Evolutionary conservation across 2,888 invertebrate genomes (phyloP).

Genomic region (Cerceris rybyensis): DNA sequence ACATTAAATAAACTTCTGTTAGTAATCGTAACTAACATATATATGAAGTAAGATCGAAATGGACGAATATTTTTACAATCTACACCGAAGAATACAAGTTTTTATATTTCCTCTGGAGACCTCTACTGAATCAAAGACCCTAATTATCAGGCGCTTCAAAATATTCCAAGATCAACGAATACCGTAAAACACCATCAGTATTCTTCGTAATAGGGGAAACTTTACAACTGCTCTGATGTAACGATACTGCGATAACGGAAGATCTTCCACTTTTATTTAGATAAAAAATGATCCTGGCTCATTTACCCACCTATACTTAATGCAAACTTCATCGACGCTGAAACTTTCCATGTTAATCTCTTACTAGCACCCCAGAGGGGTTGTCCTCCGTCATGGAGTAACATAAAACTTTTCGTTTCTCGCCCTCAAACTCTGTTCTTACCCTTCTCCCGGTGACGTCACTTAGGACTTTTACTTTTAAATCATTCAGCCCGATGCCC

Average conservation of each 20-base stretch:
- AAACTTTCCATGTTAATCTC: slow-evolving; percentile 74
- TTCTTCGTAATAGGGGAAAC: not conserved
- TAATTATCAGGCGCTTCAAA: too few relatives aligned
- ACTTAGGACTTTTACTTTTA: slow-evolving; percentile 77
- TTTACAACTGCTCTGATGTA: slow-evolving; percentile 15
- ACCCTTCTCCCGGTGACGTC: slow-evolving; percentile 57
- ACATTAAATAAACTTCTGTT: too few relatives aligned
- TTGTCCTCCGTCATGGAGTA: slow-evolving; percentile 60
- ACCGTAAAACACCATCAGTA: too few relatives aligned
- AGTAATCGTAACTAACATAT: too few relatives aligned
- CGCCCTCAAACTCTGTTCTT: slow-evolving; percentile 12
- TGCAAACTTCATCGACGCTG: slow-evolving; percentile 60
- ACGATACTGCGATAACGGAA: not conserved
- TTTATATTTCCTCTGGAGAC: too few relatives aligned
- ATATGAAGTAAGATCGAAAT: too few relatives aligned
- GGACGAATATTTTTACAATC: too few relatives aligned
- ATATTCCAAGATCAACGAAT: too few relatives aligned
- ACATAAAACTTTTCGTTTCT: slow-evolving; percentile 69
- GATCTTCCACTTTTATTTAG: slow-evolving; percentile 50
- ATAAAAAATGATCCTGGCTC: slow-evolving; percentile 59
- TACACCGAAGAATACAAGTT: too few relatives aligned
- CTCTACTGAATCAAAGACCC: too few relatives aligned
- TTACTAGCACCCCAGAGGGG: slow-evolving; percentile 63
- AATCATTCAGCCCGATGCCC: slow-evolving; percentile 77
- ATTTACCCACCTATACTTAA: slow-evolving; percentile 58